Conservation (phyloP, 2,113 vertebrate genomes). For the Pseudorhombus dupliciocellatus region DNA sequence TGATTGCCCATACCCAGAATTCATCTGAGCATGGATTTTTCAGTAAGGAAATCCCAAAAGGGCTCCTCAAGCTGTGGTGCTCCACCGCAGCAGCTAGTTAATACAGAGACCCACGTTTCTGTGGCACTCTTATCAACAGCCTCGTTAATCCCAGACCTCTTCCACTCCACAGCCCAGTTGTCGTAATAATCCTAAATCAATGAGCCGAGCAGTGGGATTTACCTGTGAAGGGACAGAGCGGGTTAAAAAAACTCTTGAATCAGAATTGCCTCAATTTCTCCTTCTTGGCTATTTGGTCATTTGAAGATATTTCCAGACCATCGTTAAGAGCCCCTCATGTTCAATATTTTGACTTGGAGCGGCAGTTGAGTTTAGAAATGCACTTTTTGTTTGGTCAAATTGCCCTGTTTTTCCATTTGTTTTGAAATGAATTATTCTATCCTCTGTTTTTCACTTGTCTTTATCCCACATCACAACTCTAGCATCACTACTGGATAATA, state of each 20-base stretch:
- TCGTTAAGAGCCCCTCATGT: not conserved
- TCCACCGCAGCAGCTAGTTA: conserved; percentile 74
- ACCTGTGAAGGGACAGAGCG: conserved; percentile 47
- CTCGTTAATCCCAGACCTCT: conserved; percentile 76
- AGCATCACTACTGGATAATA: too few species aligned
- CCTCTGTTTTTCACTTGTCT: too few species aligned
- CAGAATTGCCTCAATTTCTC: not conserved
- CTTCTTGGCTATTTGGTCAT: conserved; percentile 9
- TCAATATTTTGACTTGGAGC: not conserved
- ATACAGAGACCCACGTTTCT: conserved; percentile 64
- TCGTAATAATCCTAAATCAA: conserved; percentile 81
- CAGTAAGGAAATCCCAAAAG: conserved; percentile 74
- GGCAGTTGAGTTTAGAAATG: too few species aligned
- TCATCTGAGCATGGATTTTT: conserved; percentile 62
- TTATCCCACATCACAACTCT: too few species aligned
- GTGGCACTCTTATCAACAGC: conserved; percentile 72
- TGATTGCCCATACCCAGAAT: conserved; percentile 29
- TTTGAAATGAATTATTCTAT: too few species aligned
- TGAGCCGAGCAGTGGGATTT: conserved; percentile 65
- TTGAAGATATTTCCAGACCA: conserved; percentile 8
- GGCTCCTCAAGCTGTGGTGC: conserved; percentile 52
- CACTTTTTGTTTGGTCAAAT: too few species aligned
- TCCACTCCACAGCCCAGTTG: conserved; percentile 53
- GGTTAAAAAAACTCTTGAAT: not conserved
- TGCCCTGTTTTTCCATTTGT: too few species aligned